Conservation (phyloP, 2,113 vertebrate genomes). For the Pteropus alecto region DNA sequence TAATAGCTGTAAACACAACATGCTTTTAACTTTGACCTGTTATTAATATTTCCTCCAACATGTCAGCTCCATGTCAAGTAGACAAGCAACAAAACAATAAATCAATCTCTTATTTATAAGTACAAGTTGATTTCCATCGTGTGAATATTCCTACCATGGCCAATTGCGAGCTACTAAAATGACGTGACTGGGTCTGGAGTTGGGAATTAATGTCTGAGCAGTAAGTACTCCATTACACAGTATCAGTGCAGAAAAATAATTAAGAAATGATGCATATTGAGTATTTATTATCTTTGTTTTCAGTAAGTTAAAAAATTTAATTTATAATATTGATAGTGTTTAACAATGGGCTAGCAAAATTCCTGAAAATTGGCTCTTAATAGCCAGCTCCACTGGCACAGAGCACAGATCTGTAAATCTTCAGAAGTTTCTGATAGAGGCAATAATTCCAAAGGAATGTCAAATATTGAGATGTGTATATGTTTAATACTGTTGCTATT, state of each 20-base stretch:
- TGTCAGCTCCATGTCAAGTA: not conserved
- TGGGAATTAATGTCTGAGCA: not conserved
- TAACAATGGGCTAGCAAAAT: not conserved
- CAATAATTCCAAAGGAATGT: not conserved
- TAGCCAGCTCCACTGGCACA: not conserved
- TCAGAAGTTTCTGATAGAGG: not conserved
- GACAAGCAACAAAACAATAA: not conserved
- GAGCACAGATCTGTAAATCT: not conserved
- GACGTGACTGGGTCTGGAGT: not conserved
- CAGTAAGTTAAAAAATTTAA: not conserved
- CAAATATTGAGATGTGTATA: not conserved
- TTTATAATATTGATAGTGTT: not conserved
- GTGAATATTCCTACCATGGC: not conserved
- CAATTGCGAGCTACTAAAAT: not conserved
- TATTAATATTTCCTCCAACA: not conserved
- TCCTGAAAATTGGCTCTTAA: not conserved
- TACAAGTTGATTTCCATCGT: not conserved
- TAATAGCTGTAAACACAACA: not conserved
- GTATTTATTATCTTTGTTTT: not conserved
- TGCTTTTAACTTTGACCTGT: not conserved
- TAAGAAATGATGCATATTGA: not conserved
- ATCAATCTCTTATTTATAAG: not conserved
- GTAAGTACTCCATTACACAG: not conserved
- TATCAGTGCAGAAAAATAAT: not conserved
- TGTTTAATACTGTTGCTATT: not conserved